Percentiles rank a stretch among this genome's conserved stretches.
Conservation (phyloP, 2,797 vertebrate genomes). For the Emydoidea blandingii region DNA sequence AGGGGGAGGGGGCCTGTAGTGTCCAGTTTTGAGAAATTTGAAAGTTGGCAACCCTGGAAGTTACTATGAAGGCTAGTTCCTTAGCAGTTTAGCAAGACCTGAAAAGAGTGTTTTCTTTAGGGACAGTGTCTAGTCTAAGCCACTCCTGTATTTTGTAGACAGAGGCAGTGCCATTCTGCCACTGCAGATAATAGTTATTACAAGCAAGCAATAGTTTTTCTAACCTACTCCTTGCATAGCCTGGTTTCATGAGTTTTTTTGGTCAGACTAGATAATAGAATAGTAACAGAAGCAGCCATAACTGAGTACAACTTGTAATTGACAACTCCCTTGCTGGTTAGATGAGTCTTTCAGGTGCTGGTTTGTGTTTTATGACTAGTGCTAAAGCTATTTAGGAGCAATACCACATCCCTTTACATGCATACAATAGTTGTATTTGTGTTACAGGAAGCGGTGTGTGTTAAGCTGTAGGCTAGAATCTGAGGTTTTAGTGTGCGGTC, state of each 20-base stretch:
- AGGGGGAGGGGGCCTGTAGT: no score
- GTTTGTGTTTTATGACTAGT: fast-evolving
- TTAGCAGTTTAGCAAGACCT: neutral
- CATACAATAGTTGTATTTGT: fast-evolving
- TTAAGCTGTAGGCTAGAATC: neutral
- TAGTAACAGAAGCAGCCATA: neutral
- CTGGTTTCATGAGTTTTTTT: neutral
- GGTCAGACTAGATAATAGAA: neutral
- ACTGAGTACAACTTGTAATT: fast-evolving
- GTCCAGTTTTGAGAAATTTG: no score
- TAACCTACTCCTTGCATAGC: neutral
- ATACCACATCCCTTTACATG: fast-evolving
- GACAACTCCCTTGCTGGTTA: neutral
- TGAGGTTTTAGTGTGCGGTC: neutral
- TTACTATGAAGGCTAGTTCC: neutral
- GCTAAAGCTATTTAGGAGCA: neutral
- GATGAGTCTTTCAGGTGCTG: neutral
- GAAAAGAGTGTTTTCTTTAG: neutral
- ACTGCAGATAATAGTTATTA: neutral
- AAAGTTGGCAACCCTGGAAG: neutral
- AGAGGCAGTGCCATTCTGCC: neutral
- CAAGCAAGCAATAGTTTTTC: fast-evolving
- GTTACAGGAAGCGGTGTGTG: neutral
- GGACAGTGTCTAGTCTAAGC: neutral
- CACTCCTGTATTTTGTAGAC: neutral